A percentile compares a stretch with the other conserved stretches of the same genome.
phyloP scores from a whole-genome alignment of 1,140 invertebrate species.

The Brachionus koreanus region DNA sequence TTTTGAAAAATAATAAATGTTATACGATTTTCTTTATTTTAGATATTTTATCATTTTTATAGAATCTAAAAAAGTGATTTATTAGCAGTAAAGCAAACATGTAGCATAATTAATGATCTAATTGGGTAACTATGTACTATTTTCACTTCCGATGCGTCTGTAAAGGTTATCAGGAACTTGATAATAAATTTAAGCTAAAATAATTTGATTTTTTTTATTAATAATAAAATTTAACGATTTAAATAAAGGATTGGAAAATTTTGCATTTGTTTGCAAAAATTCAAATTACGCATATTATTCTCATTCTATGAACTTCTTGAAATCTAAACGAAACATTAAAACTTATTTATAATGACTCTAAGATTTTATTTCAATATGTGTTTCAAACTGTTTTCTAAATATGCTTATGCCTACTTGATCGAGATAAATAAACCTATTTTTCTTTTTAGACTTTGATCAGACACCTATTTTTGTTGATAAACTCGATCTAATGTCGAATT shows the following conservation, averaged over 20 bases:
- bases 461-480: not conserved
- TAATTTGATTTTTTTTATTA: no score
- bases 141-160: no score
- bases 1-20: not conserved
- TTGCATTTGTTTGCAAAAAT: not conserved
- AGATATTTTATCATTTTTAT: no score
- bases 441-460: not conserved
- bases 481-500: not conserved
- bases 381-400: not conserved
- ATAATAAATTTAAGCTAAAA: no score
- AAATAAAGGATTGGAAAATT: not conserved
- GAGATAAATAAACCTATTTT: not conserved
- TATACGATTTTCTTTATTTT: not conserved
- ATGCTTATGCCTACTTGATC: not conserved
- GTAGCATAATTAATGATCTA: no score
- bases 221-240: no score
- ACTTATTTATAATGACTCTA: not conserved
- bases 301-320: not conserved
- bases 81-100: no score
- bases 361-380: not conserved
- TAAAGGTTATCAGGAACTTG: no score
- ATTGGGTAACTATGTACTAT: no score
- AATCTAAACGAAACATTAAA: not conserved
- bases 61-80: no score
- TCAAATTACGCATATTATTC: not conserved